Percentiles rank a stretch among this genome's conserved stretches.
Evolutionary conservation across 2,797 vertebrate species (phyloP).

Genomic region (Danio tinwini): DNA sequence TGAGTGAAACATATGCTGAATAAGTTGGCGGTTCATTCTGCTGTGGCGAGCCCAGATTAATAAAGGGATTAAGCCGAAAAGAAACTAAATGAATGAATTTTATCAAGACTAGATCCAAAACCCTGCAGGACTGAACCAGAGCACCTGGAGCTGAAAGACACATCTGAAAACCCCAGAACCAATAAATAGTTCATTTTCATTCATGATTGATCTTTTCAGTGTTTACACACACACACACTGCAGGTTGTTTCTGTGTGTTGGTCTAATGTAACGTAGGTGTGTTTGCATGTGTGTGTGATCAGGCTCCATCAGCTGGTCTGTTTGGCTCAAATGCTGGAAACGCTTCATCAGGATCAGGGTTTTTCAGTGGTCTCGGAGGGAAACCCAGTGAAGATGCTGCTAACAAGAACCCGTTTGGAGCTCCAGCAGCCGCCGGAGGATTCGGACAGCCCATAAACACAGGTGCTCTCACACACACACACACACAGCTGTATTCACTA

Average conservation of each 20-base stretch:
- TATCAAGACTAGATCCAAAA: too few relatives aligned
- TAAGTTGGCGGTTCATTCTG: too few relatives aligned
- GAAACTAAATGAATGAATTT: too few relatives aligned
- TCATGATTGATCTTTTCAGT: too few relatives aligned
- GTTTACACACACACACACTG: too few relatives aligned
- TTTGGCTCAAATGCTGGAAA: conserved; percentile 82
- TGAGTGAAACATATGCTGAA: too few relatives aligned
- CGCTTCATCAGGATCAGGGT: conserved; percentile 77
- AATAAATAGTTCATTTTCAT: too few relatives aligned
- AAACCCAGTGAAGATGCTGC: conserved; percentile 96
- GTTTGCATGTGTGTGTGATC: not conserved
- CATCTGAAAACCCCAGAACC: too few relatives aligned
- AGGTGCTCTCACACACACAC: conserved; percentile 61
- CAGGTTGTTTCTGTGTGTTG: not conserved
- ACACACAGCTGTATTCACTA: not conserved
- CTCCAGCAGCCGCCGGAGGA: conserved; percentile 73
- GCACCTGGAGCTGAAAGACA: too few relatives aligned
- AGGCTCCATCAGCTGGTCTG: conserved; percentile 77
- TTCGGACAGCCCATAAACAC: conserved; percentile 82
- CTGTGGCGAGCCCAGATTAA: too few relatives aligned
- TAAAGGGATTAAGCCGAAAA: too few relatives aligned
- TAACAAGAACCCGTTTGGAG: conserved; percentile 94
- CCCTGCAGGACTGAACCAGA: too few relatives aligned
- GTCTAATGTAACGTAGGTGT: not conserved
- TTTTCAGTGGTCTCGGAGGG: conserved; percentile 95